Base-by-base conservation (phyloP, 1,140 invertebrate genomes). In the Zaprionus ghesquierei region DNA sequence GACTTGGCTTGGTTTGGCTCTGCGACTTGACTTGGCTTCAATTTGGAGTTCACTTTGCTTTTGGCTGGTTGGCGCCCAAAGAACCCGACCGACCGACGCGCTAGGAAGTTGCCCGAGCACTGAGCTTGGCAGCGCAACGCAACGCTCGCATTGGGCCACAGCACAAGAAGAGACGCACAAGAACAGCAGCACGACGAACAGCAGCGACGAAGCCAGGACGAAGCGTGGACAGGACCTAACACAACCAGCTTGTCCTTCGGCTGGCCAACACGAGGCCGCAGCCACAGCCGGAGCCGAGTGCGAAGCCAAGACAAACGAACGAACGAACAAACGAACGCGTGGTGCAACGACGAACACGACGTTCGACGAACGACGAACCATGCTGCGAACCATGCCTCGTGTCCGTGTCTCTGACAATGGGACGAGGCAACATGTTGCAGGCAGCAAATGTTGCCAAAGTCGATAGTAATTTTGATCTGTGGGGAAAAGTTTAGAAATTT, bases 41-140 rank as follows among this genome's bases (percentile, higher is more conserved):
- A 41, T 15, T 41, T 41, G 0, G 6, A 15, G 6, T n/a, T 49
- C 46, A 22, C 12, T 51, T 20, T 1, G 18, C 9, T 13, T 20
- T 22, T 60, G 35, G 25, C 56, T 10, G 25, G 13, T 49, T 27
- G 49, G 35, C 27, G 51, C 50, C 29, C 53, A 64, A 74, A 18
- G 60, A 58, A 29, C 15, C n/a, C 35, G n/a, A 71, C 65, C 58
- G 84, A 89, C 84, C 85, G 86, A 89, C 85, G 85, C 85, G 86
- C 81, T 90, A 68, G 77, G 77, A 89, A 79, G 85, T 89, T 89
- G 85, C 71, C 86, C 85, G 85, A 89, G 85, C 86, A 89, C 85
- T 89, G 80, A 89, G 85, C 60, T 70, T 80, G 70, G 50, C 68
- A 59, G 56, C 71, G 68, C 59, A 70, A 75, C 74, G 80, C 84